Percentiles rank a stretch among this genome's conserved stretches.
These are phyloP conservation scores for Oxyruncus cristatus DNA, from an alignment of 2,113 vertebrate species.

Conservation along the genomic window DNA sequence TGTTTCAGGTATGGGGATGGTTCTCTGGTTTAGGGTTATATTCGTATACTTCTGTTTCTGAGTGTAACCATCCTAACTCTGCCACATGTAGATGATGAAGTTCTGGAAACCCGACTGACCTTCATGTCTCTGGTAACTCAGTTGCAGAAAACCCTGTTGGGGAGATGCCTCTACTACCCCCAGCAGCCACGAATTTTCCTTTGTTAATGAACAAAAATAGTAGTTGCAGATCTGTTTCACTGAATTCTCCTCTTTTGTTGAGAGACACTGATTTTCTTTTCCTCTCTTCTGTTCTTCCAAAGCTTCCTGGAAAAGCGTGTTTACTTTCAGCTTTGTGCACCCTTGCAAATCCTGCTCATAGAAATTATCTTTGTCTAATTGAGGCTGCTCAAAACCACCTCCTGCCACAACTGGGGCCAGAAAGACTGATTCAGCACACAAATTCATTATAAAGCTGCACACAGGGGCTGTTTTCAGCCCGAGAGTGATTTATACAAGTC, in stretches of 20 bases:
- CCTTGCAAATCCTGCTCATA: rapidly evolving
- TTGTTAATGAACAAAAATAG: neutral
- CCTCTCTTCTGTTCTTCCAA: neutral
- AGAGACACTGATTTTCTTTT: neutral
- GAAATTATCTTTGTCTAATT: neutral
- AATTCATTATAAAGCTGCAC: conserved; percentile 3
- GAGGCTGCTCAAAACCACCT: neutral
- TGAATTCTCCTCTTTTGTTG: neutral
- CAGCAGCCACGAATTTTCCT: neutral
- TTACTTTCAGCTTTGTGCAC: neutral
- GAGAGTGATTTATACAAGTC: neutral
- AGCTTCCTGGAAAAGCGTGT: neutral
- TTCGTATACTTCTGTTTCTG: neutral
- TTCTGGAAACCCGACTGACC: neutral
- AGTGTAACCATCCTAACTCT: neutral
- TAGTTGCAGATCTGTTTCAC: neutral
- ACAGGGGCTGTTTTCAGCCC: neutral
- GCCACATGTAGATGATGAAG: neutral
- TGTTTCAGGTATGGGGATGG: neutral
- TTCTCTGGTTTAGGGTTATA: neutral
- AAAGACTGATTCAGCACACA: neutral
- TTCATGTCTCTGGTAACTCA: neutral
- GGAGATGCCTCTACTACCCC: neutral
- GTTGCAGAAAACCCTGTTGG: neutral
- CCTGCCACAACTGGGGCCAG: neutral